phyloP scores from a whole-genome alignment of 2,797 vertebrate genomes.

The Thripadectes ignobilis region DNA sequence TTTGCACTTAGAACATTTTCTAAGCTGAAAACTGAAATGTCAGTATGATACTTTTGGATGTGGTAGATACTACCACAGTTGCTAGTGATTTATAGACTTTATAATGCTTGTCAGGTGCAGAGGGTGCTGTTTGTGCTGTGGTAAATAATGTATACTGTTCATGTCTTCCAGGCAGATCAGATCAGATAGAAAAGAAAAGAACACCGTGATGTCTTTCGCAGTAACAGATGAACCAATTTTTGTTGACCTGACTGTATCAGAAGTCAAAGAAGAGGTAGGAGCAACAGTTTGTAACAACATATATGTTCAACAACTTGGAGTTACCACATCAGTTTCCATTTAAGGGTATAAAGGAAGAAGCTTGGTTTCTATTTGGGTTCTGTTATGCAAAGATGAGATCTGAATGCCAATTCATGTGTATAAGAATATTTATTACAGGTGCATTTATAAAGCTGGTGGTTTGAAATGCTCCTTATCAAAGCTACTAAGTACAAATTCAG shows the following conservation, averaged over 20 bases:
- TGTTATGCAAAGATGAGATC: not conserved
- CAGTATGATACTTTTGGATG: not conserved
- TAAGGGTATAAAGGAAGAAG: not conserved
- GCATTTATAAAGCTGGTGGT: not conserved
- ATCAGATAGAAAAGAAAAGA: slow-evolving; percentile 93
- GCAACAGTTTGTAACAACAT: not conserved
- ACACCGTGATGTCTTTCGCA: slow-evolving; percentile 92
- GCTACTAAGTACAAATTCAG: not conserved
- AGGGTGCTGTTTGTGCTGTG: not conserved
- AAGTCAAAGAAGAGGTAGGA: slow-evolving; percentile 92
- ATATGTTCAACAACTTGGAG: not conserved
- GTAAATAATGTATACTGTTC: slow-evolving; percentile 5
- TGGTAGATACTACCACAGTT: not conserved
- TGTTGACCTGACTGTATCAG: slow-evolving; percentile 87
- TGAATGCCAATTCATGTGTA: not conserved
- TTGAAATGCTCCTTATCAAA: not conserved
- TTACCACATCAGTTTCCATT: not conserved
- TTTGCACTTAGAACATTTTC: not conserved
- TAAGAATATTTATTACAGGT: not conserved
- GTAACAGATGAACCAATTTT: slow-evolving; percentile 91
- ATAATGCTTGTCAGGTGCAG: not conserved
- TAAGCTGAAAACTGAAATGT: not conserved
- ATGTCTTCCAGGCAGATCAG: slow-evolving; percentile 89
- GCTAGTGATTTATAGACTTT: not conserved
- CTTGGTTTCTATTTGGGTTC: not conserved